Base-by-base conservation (phyloP, 2,888 invertebrate species). In the Ceramica pisi region DNA sequence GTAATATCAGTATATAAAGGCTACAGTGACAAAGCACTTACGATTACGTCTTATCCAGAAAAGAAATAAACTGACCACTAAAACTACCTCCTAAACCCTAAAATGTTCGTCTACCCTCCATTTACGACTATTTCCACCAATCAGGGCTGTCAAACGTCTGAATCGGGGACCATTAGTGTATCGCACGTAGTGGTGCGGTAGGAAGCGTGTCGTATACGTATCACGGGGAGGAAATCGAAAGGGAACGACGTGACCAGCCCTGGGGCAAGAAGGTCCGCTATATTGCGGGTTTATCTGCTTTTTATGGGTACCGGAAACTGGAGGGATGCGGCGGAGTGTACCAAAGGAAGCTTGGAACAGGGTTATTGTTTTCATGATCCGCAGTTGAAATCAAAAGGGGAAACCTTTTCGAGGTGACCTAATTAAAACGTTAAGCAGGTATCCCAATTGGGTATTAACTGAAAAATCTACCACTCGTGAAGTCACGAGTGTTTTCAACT, bases 61-160 rank as follows among this genome's bases (percentile, higher is more conserved):
- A 10, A 16, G 2, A 46, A 35, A 60, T 55, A 60, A 74, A 61
- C 46, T 14, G 5, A n/a, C n/a, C 56, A 61, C 64, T 65, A 38
- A 50, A 80, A 56, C 46, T 55, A 50, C 46, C 16, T 55, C 55
- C 19, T 53, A 62, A 69, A 66, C 35, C 38, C 38, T 26, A n/a
- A 55, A 81, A 67, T 57, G 57, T 35, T n/a, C 21, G 16, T 35
- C 48, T 35, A 57, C 46, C 48, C 21, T 38, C 38, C 48, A 55
- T 82, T 80, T 70, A 65, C 31, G 70, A 44, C 16, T 41, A 21
- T 70, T 65, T 6, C 50, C 16, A 63, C 62, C 51, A 82, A 74
- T 66, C 55, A 74, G 62, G 65, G 67, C 26, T 50, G 57, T 16
- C 48, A 16, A 68, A 66, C 41, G 53, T 55, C 51, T 53, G 19